These are phyloP conservation scores for Hypanus sabinus DNA, from an alignment of 2,113 vertebrate genomes.

Conservation along the genomic window DNA sequence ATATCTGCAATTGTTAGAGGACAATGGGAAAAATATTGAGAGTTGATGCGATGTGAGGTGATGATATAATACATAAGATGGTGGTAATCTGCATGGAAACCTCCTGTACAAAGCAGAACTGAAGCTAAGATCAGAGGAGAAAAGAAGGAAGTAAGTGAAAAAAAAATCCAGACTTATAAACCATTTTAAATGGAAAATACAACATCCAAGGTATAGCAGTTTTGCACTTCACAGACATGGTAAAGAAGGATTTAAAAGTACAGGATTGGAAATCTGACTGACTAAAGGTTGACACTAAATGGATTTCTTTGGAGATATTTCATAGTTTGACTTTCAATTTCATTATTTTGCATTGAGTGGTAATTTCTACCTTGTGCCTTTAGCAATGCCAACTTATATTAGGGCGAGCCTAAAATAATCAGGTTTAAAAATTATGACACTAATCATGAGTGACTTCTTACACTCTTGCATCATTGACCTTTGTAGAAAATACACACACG, in stretches of 20 bases:
- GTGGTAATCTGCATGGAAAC: background rate
- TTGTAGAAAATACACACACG: slow-evolving; percentile 39
- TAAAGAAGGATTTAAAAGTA: background rate
- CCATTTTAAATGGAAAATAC: background rate
- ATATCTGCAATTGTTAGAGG: background rate
- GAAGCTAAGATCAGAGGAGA: background rate
- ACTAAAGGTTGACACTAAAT: background rate
- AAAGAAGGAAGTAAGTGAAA: background rate
- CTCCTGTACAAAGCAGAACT: background rate
- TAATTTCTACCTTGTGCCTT: background rate
- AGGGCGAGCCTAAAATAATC: background rate
- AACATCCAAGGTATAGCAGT: background rate
- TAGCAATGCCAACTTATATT: background rate
- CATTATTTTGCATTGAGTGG: background rate
- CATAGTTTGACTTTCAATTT: background rate
- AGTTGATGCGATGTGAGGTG: background rate
- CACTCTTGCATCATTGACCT: background rate
- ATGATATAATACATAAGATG: background rate
- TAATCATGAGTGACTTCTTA: too few species aligned
- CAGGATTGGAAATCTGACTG: background rate
- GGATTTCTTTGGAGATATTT: background rate
- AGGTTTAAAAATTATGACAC: background rate
- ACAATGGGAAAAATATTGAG: background rate
- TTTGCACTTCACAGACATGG: slow-evolving; percentile 19
- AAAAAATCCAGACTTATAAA: background rate